phyloP scores from a whole-genome alignment of 2,113 vertebrate species.

The Python bivittatus region DNA sequence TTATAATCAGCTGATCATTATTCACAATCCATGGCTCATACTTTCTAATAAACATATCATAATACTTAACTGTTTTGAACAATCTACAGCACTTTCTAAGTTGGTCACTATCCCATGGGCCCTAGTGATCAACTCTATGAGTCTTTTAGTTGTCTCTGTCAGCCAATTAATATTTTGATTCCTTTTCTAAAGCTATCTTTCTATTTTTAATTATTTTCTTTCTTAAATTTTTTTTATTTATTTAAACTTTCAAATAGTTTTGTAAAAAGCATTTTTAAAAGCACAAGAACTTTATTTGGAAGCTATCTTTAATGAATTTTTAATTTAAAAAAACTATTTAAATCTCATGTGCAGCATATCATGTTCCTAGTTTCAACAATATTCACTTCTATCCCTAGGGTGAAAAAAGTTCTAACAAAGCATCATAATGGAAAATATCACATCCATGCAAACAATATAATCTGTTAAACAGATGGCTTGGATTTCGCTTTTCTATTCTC shows the following conservation, averaged over 20 bases:
- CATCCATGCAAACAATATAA: conserved; percentile 11
- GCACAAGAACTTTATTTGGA: conserved; percentile 28
- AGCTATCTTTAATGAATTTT: conserved; percentile 36
- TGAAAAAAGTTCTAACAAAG: conserved; percentile 49
- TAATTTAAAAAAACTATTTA: conserved; percentile 37
- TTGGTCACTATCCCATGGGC: background rate
- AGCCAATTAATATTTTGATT: background rate
- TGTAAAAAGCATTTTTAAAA: conserved; percentile 34
- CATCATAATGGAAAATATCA: conserved; percentile 60
- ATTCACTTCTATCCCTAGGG: conserved; percentile 34
- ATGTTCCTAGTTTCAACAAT: conserved; percentile 51
- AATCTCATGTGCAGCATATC: conserved; percentile 46
- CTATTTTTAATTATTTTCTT: background rate
- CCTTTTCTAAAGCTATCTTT: background rate
- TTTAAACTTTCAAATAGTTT: background rate
- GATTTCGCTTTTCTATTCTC: background rate
- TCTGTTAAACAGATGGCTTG: conserved; percentile 12
- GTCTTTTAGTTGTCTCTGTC: background rate
- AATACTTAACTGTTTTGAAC: background rate
- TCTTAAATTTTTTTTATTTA: background rate
- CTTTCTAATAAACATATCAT: background rate
- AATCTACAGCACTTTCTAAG: background rate
- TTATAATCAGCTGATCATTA: background rate
- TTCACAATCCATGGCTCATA: background rate
- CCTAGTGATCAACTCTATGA: background rate